Evolutionary conservation across 2,797 vertebrate genomes (phyloP), one percentile per base, ranked within the genome.

Genomic region (Coccyzus lansbergi): DNA sequence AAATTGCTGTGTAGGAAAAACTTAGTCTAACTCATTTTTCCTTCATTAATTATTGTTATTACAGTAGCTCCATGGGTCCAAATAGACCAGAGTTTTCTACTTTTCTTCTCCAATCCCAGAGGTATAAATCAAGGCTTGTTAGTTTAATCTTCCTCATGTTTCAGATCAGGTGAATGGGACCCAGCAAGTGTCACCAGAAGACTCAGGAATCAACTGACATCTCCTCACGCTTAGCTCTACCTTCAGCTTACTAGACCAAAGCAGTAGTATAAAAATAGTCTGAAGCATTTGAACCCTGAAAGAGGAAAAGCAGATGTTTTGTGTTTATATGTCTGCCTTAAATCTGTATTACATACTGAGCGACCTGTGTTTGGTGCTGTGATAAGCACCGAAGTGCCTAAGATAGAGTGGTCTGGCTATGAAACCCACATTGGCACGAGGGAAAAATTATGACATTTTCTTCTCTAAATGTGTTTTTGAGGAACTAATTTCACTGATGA

Each of bases 401-500:
- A 79, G 78, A 53, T 15, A 48, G 82, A 87, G 79, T 15, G 34
- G 88, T 71, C 60, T 92, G 83, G 74, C 77, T 90, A 26, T 1
- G 2, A 93, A 88, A 48, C 26, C 34, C 2, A 3, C 46, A 22
- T 88, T 93, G 86, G 72, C 75, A 77, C 8, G 1, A 36, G 51
- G 63, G 52, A 33, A 78, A 94, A 93, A 15, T 28, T 70, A 88
- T 93, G 79, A 51, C 81, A 83, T 95, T 94, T 93, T 86, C 28
- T 84, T 93, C 65, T 91, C 79, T 92, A 93, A 93, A 88, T 79
- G 78, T 92, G 83, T 68, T 95, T 93, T 92, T 93, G 62, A 94
- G 76, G 88, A 87, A 92, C 83, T 96, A 88, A 95, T 96, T 95
- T 85, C 80, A 81, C 71, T 97, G 94, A 92, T 88, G 83, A 92